A percentile compares a stretch with the other conserved stretches of the same genome.
Evolutionary conservation across 2,888 invertebrate species (phyloP).

Genomic region (Pasiphila rectangulata): DNA sequence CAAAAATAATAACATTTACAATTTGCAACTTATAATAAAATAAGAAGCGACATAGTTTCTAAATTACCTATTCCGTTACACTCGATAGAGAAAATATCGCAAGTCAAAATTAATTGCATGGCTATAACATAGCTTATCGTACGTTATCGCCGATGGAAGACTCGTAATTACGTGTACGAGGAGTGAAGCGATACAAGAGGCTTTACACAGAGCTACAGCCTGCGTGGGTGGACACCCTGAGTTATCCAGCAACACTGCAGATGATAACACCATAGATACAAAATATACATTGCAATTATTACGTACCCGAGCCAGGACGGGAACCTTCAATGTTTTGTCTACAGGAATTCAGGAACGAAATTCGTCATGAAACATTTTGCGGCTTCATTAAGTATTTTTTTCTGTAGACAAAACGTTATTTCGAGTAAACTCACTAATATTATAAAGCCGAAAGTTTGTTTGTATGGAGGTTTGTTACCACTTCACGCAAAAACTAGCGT

Average conservation of each 20-base stretch:
- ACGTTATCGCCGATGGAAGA: slow-evolving; percentile 15
- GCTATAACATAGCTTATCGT: slow-evolving; percentile 17
- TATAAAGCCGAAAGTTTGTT: no score
- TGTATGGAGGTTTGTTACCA: no score
- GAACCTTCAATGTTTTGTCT: no score
- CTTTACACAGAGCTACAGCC: slow-evolving; percentile 6
- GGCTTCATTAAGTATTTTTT: no score
- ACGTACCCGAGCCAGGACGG: not conserved
- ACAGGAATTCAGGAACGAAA: no score
- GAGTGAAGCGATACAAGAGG: slow-evolving; percentile 17
- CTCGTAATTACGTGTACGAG: slow-evolving; percentile 17
- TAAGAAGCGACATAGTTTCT: slow-evolving; percentile 14
- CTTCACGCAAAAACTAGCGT: no score
- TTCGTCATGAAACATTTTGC: no score
- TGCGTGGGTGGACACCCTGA: slow-evolving; percentile 58
- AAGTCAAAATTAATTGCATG: slow-evolving; percentile 22
- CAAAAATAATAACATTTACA: not conserved
- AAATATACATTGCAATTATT: not conserved
- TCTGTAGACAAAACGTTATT: no score
- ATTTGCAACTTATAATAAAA: not conserved
- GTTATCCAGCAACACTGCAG: slow-evolving; percentile 47
- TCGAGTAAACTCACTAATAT: no score
- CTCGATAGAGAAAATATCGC: slow-evolving; percentile 20
- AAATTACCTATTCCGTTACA: slow-evolving; percentile 6
- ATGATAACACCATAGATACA: slow-evolving; percentile 39